Percentiles rank a stretch among this genome's conserved stretches.
Evolutionary conservation across 2,797 vertebrate genomes (phyloP).

Genomic region (Crypturellus tataupa): DNA sequence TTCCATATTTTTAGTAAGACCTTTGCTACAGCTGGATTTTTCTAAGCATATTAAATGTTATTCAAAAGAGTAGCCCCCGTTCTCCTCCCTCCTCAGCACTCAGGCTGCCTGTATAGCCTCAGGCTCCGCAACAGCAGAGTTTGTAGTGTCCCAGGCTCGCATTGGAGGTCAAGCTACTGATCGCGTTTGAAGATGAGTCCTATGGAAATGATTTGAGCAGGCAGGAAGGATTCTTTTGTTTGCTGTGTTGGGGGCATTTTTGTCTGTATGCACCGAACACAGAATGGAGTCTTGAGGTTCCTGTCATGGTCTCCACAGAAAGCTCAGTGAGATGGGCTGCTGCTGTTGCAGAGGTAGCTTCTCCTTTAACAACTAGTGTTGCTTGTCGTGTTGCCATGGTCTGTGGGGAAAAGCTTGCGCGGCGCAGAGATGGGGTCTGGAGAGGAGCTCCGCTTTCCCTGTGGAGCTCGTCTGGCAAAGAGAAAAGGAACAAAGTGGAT

Average conservation of each 20-base stretch:
- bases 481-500: neutral
- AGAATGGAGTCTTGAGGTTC: too few species aligned
- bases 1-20: neutral
- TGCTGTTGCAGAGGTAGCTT: neutral
- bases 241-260: neutral
- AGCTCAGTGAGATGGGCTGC: neutral
- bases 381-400: neutral
- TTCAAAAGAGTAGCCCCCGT: neutral
- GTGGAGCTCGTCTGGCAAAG: neutral
- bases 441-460: neutral
- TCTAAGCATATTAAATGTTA: neutral
- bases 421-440: too few species aligned
- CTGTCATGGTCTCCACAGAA: too few species aligned
- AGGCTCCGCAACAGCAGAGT: accelerated
- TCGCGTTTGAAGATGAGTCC: neutral
- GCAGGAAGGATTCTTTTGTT: accelerated
- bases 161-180: neutral
- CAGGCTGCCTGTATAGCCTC: neutral
- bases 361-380: too few species aligned
- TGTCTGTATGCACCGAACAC: accelerated
- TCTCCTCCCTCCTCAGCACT: neutral
- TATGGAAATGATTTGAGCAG: neutral
- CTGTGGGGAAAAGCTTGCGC: too few species aligned
- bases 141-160: neutral
- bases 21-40: neutral